These are phyloP conservation scores for chimpanzee (Pan troglodytes) DNA, from an alignment of 2,113 vertebrate species.

Conservation along the genomic window DNA sequence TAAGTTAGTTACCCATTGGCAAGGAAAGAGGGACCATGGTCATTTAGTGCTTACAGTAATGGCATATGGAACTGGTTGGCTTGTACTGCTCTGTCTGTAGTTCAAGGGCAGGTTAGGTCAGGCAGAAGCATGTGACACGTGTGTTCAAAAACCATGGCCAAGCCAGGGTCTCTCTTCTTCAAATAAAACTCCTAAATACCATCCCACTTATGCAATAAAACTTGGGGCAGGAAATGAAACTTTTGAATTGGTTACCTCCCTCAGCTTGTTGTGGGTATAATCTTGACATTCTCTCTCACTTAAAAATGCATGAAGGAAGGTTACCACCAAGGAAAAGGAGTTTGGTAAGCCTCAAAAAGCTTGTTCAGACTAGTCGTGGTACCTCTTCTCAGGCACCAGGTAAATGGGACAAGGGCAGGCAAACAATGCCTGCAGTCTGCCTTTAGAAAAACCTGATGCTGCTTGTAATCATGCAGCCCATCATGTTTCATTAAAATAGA, in stretches of 20 bases:
- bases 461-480: neutral
- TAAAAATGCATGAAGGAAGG: neutral
- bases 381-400: neutral
- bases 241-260: slow-evolving; percentile 39
- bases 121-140: neutral
- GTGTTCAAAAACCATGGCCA: neutral
- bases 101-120: neutral
- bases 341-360: slow-evolving; percentile 28
- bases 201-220: neutral
- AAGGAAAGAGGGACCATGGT: neutral
- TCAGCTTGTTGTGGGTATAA: neutral
- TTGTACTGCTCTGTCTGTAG: neutral
- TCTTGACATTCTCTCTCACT: neutral
- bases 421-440: neutral
- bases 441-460: neutral
- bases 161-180: neutral
- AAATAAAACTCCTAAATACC: slow-evolving; percentile 37
- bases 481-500: neutral
- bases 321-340: slow-evolving; percentile 10
- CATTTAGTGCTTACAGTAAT: neutral
- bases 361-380: slow-evolving; percentile 31
- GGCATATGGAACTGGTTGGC: neutral
- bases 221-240: slow-evolving; percentile 2
- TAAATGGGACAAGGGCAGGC: slow-evolving; percentile 20
- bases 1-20: neutral